Percentiles rank a stretch among this genome's conserved stretches.
Conservation (phyloP, 2,113 vertebrate species). For the Carassius gibelio region DNA sequence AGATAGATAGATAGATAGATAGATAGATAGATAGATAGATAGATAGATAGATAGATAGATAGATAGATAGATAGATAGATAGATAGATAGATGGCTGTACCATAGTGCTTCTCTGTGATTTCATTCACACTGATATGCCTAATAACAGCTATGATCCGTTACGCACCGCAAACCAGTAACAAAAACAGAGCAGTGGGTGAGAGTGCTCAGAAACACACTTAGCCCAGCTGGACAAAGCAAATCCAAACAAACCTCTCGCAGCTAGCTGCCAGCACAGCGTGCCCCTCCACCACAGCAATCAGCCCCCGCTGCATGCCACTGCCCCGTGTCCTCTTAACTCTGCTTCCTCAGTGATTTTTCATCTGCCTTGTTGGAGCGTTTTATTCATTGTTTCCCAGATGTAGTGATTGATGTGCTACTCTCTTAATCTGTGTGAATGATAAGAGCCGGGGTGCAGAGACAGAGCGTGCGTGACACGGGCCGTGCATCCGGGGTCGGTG, state of each 20-base stretch:
- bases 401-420: slow-evolving; percentile 89
- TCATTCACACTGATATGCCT: not conserved
- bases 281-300: slow-evolving; percentile 33
- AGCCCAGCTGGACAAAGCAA: slow-evolving; percentile 26
- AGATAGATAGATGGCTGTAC: not conserved
- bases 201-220: slow-evolving; percentile 28
- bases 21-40: no score
- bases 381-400: slow-evolving; percentile 92
- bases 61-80: no score
- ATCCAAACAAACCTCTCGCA: slow-evolving; percentile 22
- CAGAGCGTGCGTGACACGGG: slow-evolving; percentile 79
- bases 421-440: slow-evolving; percentile 85
- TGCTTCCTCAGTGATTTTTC: slow-evolving; percentile 87
- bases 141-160: slow-evolving; percentile 19
- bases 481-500: slow-evolving; percentile 79
- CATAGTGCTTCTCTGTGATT: not conserved
- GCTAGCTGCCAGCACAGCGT: slow-evolving; percentile 7
- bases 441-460: slow-evolving; percentile 75
- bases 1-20: no score
- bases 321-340: slow-evolving; percentile 58
- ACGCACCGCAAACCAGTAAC: not conserved
- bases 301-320: slow-evolving; percentile 30
- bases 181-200: slow-evolving; percentile 27
- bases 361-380: slow-evolving; percentile 84
- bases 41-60: no score